A percentile compares a stretch with the other conserved stretches of the same genome.
These are phyloP conservation scores for Venustoraphidia nigricollis DNA, from an alignment of 2,888 invertebrate species.

Conservation along the genomic window DNA sequence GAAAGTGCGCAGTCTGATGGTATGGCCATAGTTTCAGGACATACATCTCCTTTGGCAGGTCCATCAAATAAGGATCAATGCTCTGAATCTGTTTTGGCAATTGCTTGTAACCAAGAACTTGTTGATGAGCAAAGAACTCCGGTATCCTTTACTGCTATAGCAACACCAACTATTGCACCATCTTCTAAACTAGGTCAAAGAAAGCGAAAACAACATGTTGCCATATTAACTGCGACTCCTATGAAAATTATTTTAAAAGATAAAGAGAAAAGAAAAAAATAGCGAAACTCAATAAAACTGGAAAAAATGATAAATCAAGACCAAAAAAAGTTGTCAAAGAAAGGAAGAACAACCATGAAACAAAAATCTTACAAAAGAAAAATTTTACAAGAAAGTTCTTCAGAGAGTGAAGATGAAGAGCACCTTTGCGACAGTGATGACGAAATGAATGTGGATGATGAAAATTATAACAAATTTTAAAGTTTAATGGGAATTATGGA, in stretches of 20 bases:
- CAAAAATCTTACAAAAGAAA: slow-evolving; percentile 13
- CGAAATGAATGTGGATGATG: slow-evolving; percentile 12
- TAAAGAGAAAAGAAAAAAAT: slow-evolving; percentile 12
- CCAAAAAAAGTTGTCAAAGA: slow-evolving; percentile 13
- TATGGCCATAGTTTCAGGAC: slow-evolving; percentile 11
- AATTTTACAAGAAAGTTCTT: slow-evolving; percentile 6
- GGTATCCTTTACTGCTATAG: slow-evolving; percentile 15
- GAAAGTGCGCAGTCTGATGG: slow-evolving; percentile 10
- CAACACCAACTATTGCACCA: slow-evolving; percentile 14
- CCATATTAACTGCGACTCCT: slow-evolving; percentile 9
- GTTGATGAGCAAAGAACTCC: slow-evolving; percentile 12
- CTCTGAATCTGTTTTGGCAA: slow-evolving; percentile 11
- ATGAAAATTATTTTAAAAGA: slow-evolving; percentile 10
- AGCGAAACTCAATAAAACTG: slow-evolving; percentile 11
- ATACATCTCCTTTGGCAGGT: slow-evolving; percentile 10
- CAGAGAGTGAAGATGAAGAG: slow-evolving; percentile 10
- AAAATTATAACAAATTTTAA: too few species aligned
- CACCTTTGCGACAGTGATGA: slow-evolving; percentile 12
- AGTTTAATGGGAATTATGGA: too few species aligned
- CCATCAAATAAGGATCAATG: slow-evolving; percentile 9
- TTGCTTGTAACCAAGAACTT: too few species aligned
- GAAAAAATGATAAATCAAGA: slow-evolving; percentile 12
- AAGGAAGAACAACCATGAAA: slow-evolving; percentile 12
- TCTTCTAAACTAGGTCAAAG: slow-evolving; percentile 12
- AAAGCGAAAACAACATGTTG: slow-evolving; percentile 12